A percentile compares a stretch with the other conserved stretches of the same genome.
These are phyloP conservation scores for Hemithea aestivaria DNA, from an alignment of 2,888 invertebrate species.

Conservation along the genomic window DNA sequence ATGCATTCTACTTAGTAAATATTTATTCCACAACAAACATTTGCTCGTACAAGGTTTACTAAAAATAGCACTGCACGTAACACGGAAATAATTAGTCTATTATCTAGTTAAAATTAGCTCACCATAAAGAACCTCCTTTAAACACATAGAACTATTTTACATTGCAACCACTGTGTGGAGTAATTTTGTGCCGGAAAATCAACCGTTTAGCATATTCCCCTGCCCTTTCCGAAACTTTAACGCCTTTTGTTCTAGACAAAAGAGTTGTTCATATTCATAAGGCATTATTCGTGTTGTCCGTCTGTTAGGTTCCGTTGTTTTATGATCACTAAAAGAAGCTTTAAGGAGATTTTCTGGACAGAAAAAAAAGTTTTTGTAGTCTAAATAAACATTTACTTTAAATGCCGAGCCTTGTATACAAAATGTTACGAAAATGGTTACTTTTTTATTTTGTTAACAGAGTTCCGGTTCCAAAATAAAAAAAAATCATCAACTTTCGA, in stretches of 20 bases:
- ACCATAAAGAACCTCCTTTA: slow-evolving; percentile 2
- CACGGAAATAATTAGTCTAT: slow-evolving; percentile 5
- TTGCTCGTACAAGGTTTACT: too few species aligned
- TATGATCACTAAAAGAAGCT: too few species aligned
- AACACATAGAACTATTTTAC: slow-evolving; percentile 4
- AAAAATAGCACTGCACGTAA: slow-evolving; percentile 6
- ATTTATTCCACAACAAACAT: too few species aligned
- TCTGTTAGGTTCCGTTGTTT: slow-evolving; percentile 27
- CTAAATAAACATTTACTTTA: too few species aligned
- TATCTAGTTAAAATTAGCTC: background rate
- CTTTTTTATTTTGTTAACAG: too few species aligned
- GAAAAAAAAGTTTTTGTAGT: too few species aligned
- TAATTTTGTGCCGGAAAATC: slow-evolving; percentile 30
- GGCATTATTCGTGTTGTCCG: slow-evolving; percentile 40
- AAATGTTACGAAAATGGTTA: too few species aligned
- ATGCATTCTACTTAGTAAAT: too few species aligned
- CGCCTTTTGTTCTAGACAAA: slow-evolving; percentile 31
- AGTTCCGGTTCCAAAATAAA: too few species aligned
- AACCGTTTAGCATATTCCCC: slow-evolving; percentile 42
- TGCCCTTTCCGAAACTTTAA: slow-evolving; percentile 32
- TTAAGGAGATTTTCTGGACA: too few species aligned
- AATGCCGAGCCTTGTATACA: too few species aligned
- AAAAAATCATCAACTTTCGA: too few species aligned
- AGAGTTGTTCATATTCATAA: slow-evolving; percentile 48
- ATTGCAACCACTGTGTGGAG: slow-evolving; percentile 7